Base-by-base conservation (phyloP, 2,113 vertebrate species). In the Monarcha castaneiventris region DNA sequence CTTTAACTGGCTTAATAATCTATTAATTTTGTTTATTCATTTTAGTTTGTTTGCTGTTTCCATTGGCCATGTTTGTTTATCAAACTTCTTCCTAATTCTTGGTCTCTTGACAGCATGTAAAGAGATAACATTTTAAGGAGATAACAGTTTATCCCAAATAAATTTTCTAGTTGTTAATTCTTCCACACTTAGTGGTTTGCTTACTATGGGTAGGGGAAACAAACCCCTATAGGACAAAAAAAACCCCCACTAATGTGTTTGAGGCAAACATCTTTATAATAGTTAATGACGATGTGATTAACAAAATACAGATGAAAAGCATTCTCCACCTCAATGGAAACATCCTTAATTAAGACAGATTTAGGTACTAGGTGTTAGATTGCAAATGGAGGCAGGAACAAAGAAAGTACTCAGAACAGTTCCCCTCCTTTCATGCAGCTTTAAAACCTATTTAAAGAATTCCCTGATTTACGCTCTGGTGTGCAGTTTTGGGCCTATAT, bases 251-350 rank as follows among this genome's bases (percentile, higher is more conserved):
- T 79, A 56, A 77, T 72, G 33, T 64, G 59, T 95, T 91, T 22
- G 30, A 78, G 41, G 37, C 17, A 83, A 95, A 88, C 32, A 68
- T 71, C 62, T 76, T 92, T 68, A 54, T 41, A 92, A 64, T 51
- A 78, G 78, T 75, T 97, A 96, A 97, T 75, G 89, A 88, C 83
- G 73, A 73, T 49, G 90, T 91, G 93, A 96, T 96, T 96, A 97
- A 96, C 11, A 54, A 90, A 90, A 51, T 80, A 59, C 54, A 88
- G 64, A 95, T 78, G 23, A 88, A 95, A 95, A 69, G 58, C 61
- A 87, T 94, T 93, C 69, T 93, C 73, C 78, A 86, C 69, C 72
- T 90, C 94, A 93, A n/a, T 87, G 69, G 94, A 93, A 94, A 76
- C 54, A 82, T 69, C 87, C 66, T 92, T 97, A 97, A 95, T 93